Evolutionary conservation across 2,888 invertebrate species (phyloP), one percentile per base, ranked within the genome.

Genomic region (Mycalesis mineus): DNA sequence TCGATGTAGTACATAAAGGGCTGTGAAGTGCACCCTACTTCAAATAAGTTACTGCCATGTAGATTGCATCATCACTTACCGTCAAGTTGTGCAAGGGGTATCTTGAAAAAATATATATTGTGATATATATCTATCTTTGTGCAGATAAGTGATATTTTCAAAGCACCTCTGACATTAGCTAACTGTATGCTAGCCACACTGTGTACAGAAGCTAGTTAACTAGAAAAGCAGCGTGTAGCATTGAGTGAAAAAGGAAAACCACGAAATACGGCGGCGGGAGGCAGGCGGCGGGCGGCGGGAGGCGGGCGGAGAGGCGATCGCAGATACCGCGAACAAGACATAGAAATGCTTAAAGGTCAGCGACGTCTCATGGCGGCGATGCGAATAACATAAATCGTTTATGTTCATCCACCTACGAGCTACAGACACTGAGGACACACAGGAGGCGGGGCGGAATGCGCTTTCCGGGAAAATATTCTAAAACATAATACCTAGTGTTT

Each of bases 271-370:
- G 51, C 49, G 60, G 36, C 53, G 22, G 55, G 51, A 42, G 60
- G 36, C 53, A 14, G 55, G 47, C 55, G 42, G 44, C 50, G 49
- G 53, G 53, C 33, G 61, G 60, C 57, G 66, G 28, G 51, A 42
- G 60, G 36, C 48, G 22, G 55, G 47, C 47, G 42, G 39, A 50
- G 53, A 22, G 61, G 60, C 55, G 66, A 66, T 67, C 61, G 57
- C 51, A 65, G 63, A 66, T 66, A 68, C 62, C 61, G 65, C 62
- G 65, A 67, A 66, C 67, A 58, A 68, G 64, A 64, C 66, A 59
- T 62, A 57, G 65, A 65, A 63, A 66, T 62, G 61, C 58, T 57
- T 57, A 70, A 70, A 70, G 69, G 70, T 69, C 69, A 69, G 55
- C 50, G 60, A 56, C 64, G 69, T 69, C 67, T 61, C 70, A 69